These are phyloP conservation scores for Harpalus rufipes DNA, from an alignment of 2,888 invertebrate genomes.

Conservation along the genomic window DNA sequence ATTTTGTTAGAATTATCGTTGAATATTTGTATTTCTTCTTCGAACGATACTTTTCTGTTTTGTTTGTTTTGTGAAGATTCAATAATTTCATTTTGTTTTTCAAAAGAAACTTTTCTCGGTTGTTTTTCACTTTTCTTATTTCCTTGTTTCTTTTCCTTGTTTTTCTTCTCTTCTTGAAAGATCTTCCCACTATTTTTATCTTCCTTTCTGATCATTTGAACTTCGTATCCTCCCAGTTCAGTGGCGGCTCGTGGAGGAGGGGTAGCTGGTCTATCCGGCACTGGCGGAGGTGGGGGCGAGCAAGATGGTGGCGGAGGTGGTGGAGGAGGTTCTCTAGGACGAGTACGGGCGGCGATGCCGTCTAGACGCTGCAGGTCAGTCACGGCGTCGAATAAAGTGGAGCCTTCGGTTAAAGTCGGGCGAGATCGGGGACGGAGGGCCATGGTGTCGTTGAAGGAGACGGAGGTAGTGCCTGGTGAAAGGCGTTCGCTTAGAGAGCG, in stretches of 20 bases:
- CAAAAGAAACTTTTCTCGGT: slow-evolving; percentile 20
- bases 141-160: slow-evolving; percentile 16
- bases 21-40: slow-evolving; percentile 13
- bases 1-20: slow-evolving; percentile 8
- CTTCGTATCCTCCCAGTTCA: slow-evolving; percentile 55
- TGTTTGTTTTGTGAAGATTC: slow-evolving; percentile 10
- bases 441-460: slow-evolving; percentile 90
- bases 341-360: slow-evolving; percentile 71
- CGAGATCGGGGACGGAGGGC: slow-evolving; percentile 81
- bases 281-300: slow-evolving; percentile 65
- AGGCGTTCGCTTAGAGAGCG: slow-evolving; percentile 77
- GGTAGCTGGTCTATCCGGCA: slow-evolving; percentile 52
- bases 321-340: slow-evolving; percentile 79
- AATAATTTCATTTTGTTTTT: neutral
- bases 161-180: slow-evolving; percentile 34
- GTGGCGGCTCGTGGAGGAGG: slow-evolving; percentile 57
- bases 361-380: slow-evolving; percentile 73
- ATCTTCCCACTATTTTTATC: neutral
- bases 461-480: slow-evolving; percentile 75
- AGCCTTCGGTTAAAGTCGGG: slow-evolving; percentile 68
- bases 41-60: slow-evolving; percentile 35
- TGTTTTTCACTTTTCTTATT: slow-evolving; percentile 27
- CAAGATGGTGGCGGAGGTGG: slow-evolving; percentile 75
- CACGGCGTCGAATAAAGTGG: slow-evolving; percentile 71
- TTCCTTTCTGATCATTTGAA: slow-evolving; percentile 16